phyloP scores from a whole-genome alignment of 1,140 invertebrate species.

The Bombus affinis region DNA sequence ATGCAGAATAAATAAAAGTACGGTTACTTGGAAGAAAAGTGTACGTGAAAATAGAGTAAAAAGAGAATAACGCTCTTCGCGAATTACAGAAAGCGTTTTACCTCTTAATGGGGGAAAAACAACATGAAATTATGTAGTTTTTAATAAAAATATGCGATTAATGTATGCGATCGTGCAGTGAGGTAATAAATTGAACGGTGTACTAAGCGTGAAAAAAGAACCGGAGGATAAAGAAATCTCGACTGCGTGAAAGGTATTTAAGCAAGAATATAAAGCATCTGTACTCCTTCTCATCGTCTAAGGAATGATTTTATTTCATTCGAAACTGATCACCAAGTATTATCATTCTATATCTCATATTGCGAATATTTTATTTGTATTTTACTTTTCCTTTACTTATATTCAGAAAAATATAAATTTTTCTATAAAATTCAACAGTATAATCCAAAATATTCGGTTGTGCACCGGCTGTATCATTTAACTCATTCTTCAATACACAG shows the following conservation, averaged over 20 bases:
- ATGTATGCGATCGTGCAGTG: neutral
- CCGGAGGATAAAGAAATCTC: neutral
- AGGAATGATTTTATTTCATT: neutral
- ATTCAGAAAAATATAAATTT: too few species aligned
- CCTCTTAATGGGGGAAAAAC: neutral
- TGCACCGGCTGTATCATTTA: too few species aligned
- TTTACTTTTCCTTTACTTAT: too few species aligned
- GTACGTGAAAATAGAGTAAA: too few species aligned
- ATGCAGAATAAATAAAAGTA: neutral
- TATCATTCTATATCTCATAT: neutral
- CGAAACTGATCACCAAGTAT: neutral
- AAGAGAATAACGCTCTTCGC: neutral
- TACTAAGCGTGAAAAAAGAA: neutral
- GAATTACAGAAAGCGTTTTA: neutral
- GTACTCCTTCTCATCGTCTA: neutral
- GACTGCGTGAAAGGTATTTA: neutral
- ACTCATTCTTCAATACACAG: too few species aligned
- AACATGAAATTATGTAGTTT: too few species aligned
- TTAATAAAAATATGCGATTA: neutral
- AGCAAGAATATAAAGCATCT: neutral
- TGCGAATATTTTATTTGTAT: too few species aligned
- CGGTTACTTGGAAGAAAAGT: too few species aligned
- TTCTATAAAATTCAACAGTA: too few species aligned
- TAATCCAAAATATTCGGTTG: too few species aligned
- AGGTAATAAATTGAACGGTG: neutral